Evolutionary conservation across 2,113 vertebrate species (phyloP), one percentile per base, ranked within the genome.

Genomic region (Elachura formosa): DNA sequence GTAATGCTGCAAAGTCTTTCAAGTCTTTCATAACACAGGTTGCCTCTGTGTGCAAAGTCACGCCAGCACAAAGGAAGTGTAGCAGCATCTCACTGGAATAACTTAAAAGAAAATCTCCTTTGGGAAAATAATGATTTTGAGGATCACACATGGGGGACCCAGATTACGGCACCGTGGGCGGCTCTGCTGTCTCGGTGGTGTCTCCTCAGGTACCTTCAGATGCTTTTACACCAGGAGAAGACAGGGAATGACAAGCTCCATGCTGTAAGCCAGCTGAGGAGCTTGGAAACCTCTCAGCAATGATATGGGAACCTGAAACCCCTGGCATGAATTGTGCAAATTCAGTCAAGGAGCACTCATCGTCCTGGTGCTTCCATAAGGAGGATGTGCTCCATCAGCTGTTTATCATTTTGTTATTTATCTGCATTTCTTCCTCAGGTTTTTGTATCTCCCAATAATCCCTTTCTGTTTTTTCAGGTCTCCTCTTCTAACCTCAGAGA

Each of bases 91-190:
- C n/a, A 22, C 48, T 0, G 1, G 69, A 55, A 61, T 45, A 58
- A 76, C 62, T 76, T 7, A 6, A 54, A 68, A 61, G 68, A 3
- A 54, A 76, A 67, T 55, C 87, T 84, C 71, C 74, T 89, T 62
- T 41, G 78, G 84, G 90, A 87, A 38, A 79, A 40, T n/a, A 52
- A 64, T 76, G 68, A 49, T 90, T 83, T 52, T 36, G 82, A 93
- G 71, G 90, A 40, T 71, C 28, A 9, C 51, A 45, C 33, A 63
- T 17, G 84, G 77, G 78, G 89, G 62, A 40, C 45, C n/a, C 87
- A 34, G 78, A 40, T 61, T 31, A 63, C 0, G 31, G 89, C 68
- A 58, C 59, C 54, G 3, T 0, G 72, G 86, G 90, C 0, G 9
- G 80, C 80, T 73, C 14, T 28, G 90, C 83, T 69, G 56, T 18